phyloP scores from a whole-genome alignment of 2,888 invertebrate genomes.

The Chesias legatella region DNA sequence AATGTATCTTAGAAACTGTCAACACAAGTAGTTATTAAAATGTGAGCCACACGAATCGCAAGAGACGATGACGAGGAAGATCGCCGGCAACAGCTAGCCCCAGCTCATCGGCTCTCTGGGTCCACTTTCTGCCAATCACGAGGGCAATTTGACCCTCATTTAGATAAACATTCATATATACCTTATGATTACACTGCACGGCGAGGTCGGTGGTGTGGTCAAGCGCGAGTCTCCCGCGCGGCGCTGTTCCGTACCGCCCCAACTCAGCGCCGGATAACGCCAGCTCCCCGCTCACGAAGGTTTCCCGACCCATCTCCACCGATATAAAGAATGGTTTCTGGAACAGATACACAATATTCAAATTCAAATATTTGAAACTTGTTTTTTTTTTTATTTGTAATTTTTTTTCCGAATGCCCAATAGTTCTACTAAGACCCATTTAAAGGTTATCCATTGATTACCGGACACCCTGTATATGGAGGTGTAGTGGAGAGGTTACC shows the following conservation, averaged over 20 bases:
- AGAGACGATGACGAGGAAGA: too few relatives aligned
- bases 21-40: neutral
- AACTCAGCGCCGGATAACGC: constrained; percentile 45
- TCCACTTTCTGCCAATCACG: too few relatives aligned
- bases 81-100: too few relatives aligned
- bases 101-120: too few relatives aligned
- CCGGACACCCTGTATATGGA: too few relatives aligned
- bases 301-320: constrained; percentile 58
- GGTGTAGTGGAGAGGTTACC: constrained; percentile 35
- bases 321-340: constrained; percentile 71
- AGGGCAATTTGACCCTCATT: too few relatives aligned
- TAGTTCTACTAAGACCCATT: too few relatives aligned
- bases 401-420: too few relatives aligned
- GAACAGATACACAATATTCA: neutral
- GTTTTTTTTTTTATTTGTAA: too few relatives aligned
- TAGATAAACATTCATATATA: too few relatives aligned
- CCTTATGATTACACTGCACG: constrained; percentile 62
- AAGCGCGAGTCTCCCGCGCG: constrained; percentile 51
- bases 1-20: neutral
- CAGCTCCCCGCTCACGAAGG: constrained; percentile 59
- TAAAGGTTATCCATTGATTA: too few relatives aligned
- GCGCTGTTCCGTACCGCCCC: constrained; percentile 58
- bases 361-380: neutral
- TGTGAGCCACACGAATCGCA: too few relatives aligned
- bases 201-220: constrained; percentile 50